These are phyloP conservation scores for Paradisaea rubra DNA, from an alignment of 2,113 vertebrate genomes.

Conservation along the genomic window DNA sequence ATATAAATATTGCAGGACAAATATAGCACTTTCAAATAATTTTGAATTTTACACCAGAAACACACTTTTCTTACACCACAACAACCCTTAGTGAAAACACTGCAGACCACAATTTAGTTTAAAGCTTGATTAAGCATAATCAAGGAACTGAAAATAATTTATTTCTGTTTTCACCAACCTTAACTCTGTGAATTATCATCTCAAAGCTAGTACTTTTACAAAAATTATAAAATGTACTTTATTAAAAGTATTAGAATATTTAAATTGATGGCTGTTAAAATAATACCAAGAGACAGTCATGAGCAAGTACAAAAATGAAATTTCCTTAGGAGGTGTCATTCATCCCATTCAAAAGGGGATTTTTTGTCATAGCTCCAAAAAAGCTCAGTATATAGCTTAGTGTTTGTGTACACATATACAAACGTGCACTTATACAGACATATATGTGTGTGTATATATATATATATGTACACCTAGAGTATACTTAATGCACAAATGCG, in stretches of 20 bases:
- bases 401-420: neutral
- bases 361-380: neutral
- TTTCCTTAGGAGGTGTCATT: neutral
- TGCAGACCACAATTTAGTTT: neutral
- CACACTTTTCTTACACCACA: neutral
- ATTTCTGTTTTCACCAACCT: accelerated
- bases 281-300: neutral
- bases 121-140: neutral
- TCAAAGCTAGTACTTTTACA: neutral
- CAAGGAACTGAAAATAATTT: neutral
- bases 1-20: neutral
- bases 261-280: neutral
- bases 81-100: neutral
- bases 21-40: neutral
- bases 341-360: neutral
- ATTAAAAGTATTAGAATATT: neutral
- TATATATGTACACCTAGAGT: neutral
- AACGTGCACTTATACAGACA: accelerated
- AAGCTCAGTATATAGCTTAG: neutral
- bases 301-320: neutral
- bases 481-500: neutral
- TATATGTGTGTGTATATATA: accelerated
- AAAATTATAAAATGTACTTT: neutral
- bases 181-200: neutral
- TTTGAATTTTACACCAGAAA: neutral